These are phyloP conservation scores for Brassicogethes aeneus DNA, from an alignment of 2,888 invertebrate genomes.

Conservation along the genomic window DNA sequence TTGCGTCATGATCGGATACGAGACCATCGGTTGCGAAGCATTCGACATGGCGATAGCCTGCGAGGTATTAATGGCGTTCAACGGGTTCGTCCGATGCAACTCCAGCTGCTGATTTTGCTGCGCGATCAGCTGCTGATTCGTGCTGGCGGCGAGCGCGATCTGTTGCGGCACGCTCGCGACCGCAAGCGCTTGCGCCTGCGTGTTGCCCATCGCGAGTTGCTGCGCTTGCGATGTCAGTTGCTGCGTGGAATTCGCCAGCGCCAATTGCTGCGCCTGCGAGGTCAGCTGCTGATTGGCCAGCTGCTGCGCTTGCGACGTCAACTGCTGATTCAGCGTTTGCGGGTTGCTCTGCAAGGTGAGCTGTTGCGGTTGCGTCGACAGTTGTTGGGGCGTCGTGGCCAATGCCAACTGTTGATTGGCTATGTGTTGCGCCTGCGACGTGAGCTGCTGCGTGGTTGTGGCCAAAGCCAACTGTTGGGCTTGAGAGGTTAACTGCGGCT, in stretches of 20 bases:
- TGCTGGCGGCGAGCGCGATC: conserved; percentile 27
- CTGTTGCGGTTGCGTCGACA: conserved; percentile 25
- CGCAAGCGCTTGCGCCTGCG: conserved; percentile 24
- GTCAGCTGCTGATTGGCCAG: conserved; percentile 33
- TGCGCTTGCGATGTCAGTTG: conserved; percentile 32
- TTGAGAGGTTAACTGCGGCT: conserved; percentile 31
- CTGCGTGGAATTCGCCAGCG: conserved; percentile 29
- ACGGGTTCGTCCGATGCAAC: conserved; percentile 33
- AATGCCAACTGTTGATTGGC: conserved; percentile 31
- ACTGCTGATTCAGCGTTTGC: conserved; percentile 14
- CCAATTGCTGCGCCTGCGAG: conserved; percentile 30
- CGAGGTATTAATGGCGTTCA: conserved; percentile 41
- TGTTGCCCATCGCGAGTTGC: conserved; percentile 33
- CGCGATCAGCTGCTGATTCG: conserved; percentile 27
- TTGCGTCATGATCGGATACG: conserved; percentile 59
- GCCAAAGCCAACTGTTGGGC: conserved; percentile 37
- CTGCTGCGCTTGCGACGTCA: conserved; percentile 28
- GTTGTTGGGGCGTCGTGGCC: conserved; percentile 18
- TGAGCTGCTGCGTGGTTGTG: conserved; percentile 33
- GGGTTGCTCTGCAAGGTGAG: conserved; percentile 15
- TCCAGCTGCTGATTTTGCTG: conserved; percentile 34
- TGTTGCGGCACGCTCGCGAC: conserved; percentile 26
- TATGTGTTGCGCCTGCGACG: conserved; percentile 32
- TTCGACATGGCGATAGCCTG: conserved; percentile 51
- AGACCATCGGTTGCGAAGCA: conserved; percentile 52